Conservation (phyloP, 2,888 invertebrate genomes). For the Asteroscopus sphinx region DNA sequence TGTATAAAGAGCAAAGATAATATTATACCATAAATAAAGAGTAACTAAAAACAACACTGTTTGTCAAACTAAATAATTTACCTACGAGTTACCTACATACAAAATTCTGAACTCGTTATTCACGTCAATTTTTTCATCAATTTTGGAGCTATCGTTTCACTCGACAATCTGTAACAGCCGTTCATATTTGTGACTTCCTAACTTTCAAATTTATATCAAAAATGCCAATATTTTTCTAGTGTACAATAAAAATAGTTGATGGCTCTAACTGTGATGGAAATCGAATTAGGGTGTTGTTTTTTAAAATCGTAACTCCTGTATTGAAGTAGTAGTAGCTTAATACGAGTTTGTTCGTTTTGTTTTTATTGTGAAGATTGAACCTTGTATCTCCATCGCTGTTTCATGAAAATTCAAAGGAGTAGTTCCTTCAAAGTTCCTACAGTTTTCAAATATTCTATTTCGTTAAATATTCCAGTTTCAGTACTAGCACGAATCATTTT, state of each 20-base stretch:
- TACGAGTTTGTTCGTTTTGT: background rate
- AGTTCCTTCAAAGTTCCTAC: too few species aligned
- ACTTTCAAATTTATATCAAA: conserved; percentile 27
- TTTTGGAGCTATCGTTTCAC: conserved; percentile 17
- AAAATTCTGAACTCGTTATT: conserved; percentile 14
- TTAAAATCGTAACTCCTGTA: background rate
- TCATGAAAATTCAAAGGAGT: too few species aligned
- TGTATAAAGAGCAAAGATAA: too few species aligned
- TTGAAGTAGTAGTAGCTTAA: background rate
- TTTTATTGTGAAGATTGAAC: background rate
- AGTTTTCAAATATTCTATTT: too few species aligned
- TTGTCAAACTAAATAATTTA: background rate
- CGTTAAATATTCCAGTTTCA: too few species aligned
- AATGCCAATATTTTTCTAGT: conserved; percentile 20
- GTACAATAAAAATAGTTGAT: conserved; percentile 5
- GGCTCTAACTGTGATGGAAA: conserved; percentile 13
- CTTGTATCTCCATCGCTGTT: too few species aligned
- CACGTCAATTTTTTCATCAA: conserved; percentile 16
- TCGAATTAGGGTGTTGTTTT: background rate
- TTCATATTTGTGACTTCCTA: background rate
- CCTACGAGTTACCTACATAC: conserved; percentile 1
- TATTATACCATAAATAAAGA: too few species aligned
- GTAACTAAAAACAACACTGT: conserved; percentile 3
- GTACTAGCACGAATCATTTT: too few species aligned
- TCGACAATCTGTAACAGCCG: conserved; percentile 2